Evolutionary conservation across 2,113 vertebrate species (phyloP), one percentile per base, ranked within the genome.

Genomic region (Takifugu flavidus): DNA sequence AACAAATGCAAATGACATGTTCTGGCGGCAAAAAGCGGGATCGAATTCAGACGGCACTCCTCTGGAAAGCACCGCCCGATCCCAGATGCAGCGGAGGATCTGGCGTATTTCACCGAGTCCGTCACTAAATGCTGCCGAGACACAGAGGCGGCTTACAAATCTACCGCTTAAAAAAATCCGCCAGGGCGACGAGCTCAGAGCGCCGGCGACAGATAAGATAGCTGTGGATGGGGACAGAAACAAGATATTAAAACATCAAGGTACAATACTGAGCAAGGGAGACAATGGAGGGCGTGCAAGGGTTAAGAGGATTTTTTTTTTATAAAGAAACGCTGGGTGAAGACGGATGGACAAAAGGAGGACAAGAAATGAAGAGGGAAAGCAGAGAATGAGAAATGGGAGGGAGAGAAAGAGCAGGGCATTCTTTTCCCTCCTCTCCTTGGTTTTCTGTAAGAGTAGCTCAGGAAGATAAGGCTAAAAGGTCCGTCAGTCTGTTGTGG

Each of bases 401-500:
- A 85, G 82, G 75, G 66, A 80, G 79, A 82, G 84, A 88, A 86
- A 89, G 88, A 82, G 77, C 59, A 44, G 70, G 74, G 73, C 82
- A 83, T 89, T 90, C 77, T 89, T 87, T 78, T 66, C 56, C 75
- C 74, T 79, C 79, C 76, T 88, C 86, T 89, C 86, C 87, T 89
- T 87, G 80, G 83, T 86, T 92, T 90, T 91, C 89, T 87, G 90
- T 91, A 91, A 90, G 89, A 90, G 89, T 88, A 90, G 87, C 90
- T 89, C 75, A 62, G 78, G 85, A 86, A 91, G 91, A 92, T 92
- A 92, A 91, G 90, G 87, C 89, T 91, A 89, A 92, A 91, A 91
- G 91, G 88, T 87, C 89, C 84, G 86, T 91, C 87, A 91, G 90
- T 89, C 88, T 90, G 88, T 87, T 86, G 81, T 58, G 69, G 87